phyloP scores from a whole-genome alignment of 2,797 vertebrate species.

The Enteromius viviparus region DNA sequence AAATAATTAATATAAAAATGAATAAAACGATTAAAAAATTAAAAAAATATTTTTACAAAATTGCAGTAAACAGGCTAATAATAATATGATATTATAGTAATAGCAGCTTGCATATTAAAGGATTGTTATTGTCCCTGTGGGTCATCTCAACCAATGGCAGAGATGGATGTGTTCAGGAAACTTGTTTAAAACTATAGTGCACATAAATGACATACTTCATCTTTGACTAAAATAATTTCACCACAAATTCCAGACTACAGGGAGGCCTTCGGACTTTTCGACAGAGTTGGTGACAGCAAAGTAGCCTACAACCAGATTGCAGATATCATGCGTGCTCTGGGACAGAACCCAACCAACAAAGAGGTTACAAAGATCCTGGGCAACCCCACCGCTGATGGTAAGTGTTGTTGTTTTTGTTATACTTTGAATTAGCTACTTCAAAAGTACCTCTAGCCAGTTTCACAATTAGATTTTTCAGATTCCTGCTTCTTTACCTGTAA shows the following conservation, averaged over 20 bases:
- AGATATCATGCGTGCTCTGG: conserved; percentile 94
- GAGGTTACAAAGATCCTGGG: conserved; percentile 89
- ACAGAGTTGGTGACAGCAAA: conserved; percentile 96
- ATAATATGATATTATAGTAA: neutral
- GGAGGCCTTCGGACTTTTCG: conserved; percentile 97
- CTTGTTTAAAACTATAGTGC: neutral
- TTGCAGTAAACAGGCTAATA: neutral
- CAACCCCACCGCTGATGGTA: conserved; percentile 88
- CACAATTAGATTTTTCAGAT: neutral
- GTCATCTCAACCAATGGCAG: neutral
- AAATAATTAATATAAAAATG: neutral
- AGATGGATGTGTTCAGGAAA: neutral
- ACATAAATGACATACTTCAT: neutral
- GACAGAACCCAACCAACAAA: conserved; percentile 98
- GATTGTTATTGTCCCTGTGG: neutral
- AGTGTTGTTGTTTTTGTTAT: conserved; percentile 12
- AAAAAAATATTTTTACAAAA: neutral
- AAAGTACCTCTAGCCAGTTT: conserved; percentile 10
- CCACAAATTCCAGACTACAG: conserved; percentile 86
- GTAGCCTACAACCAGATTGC: conserved; percentile 92
- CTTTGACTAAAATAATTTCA: neutral
- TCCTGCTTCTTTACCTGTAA: neutral
- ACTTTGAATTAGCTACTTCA: neutral
- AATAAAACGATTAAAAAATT: neutral
- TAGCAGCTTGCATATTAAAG: neutral